These are phyloP conservation scores for Lamellibrachia luymesi DNA, from an alignment of 1,140 invertebrate species.

Conservation along the genomic window DNA sequence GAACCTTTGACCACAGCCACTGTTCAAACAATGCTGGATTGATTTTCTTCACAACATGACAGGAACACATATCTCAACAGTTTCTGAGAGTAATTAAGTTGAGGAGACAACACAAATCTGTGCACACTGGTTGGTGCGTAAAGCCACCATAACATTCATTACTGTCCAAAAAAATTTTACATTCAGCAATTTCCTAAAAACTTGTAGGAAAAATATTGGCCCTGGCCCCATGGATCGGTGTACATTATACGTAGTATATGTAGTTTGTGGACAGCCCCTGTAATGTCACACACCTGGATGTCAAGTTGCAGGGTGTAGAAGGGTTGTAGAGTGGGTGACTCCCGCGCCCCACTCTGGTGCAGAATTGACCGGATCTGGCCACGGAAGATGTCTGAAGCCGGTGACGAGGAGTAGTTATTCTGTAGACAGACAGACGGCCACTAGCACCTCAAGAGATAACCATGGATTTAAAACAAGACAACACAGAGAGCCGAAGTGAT, in stretches of 20 bases:
- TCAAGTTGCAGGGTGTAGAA: slow-evolving; percentile 92
- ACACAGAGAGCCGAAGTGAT: no score
- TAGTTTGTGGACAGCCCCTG: background rate
- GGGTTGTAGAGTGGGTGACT: slow-evolving; percentile 77
- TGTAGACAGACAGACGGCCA: slow-evolving; percentile 11
- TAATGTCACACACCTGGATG: slow-evolving; percentile 72
- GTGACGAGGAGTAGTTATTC: slow-evolving; percentile 65
- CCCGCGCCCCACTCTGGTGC: slow-evolving; percentile 68
- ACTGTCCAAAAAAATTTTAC: slow-evolving; percentile 6
- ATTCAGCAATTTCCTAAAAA: background rate
- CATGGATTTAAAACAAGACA: no score
- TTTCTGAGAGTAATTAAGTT: background rate
- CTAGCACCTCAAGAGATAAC: background rate
- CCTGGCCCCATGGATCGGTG: background rate
- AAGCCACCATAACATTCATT: background rate
- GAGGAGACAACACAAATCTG: no score
- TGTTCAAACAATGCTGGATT: background rate
- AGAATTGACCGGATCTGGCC: slow-evolving; percentile 84
- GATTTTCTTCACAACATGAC: background rate
- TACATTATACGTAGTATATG: background rate
- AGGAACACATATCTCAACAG: background rate
- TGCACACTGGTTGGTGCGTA: no score
- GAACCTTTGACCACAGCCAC: background rate
- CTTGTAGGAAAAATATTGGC: background rate
- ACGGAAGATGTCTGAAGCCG: slow-evolving; percentile 87